Evolutionary conservation across 2,888 invertebrate genomes (phyloP), one percentile per base, ranked within the genome.

Genomic region (Blera fallax): DNA sequence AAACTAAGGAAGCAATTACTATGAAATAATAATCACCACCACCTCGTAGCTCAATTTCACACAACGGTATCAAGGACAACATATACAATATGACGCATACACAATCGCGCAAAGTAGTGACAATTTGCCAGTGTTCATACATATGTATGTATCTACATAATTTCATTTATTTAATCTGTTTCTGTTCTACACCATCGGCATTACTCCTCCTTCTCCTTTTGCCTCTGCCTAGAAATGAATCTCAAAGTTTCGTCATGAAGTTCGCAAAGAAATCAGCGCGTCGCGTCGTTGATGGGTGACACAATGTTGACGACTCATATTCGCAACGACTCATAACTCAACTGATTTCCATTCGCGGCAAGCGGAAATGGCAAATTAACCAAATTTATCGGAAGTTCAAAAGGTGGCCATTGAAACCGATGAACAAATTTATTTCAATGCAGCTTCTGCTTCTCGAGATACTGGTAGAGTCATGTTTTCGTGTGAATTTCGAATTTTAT

Each of bases 301-400:
- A 79, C 72, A 14, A 16, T 32, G 45, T 29, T 21, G 34, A 37
- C 50, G 45, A 54, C 32, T 43, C 18, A 65, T 48, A 14, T 11
- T 29, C 52, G 7, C 43, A 50, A 18, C 62, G 40, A 52, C 5
- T 29, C 56, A 56, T 48, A 81, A 43, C 58, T 65, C 52, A 76
- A 60, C 32, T 43, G 43, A 60, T 60, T 72, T 56, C 29, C 18
- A 65, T 58, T 64, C 43, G 27, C 65, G 10, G 6, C 3, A 3
- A 56, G 3, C 72, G 82, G 82, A 83, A 73, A 67, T 78, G 52
- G 27, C 32, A 67, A 82, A 78, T 83, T 83, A 78, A 78, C 52
- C 37, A 18, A 72, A 72, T 77, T 77, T 65, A 77, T 65, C 72
- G 82, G 72, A 77, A 77, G 77, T 82, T 82, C 77, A 77, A 60